Evolutionary conservation across 2,888 invertebrate species (phyloP).

Genomic region (Argyresthia albistria): DNA sequence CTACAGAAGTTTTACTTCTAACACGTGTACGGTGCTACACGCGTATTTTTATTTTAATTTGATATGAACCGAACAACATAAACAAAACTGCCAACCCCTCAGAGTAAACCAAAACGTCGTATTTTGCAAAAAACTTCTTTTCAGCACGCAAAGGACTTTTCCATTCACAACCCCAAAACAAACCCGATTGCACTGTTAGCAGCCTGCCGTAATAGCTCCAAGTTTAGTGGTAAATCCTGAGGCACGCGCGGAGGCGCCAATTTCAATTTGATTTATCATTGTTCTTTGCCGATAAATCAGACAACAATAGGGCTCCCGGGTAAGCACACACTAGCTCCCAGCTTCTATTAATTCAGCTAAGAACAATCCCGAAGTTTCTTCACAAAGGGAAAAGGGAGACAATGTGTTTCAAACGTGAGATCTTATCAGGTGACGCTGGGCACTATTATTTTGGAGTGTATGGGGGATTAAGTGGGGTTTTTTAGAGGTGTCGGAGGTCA

Average conservation of each 20-base stretch:
- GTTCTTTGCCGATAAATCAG: conserved; percentile 38
- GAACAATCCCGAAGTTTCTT: conserved; percentile 55
- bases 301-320: conserved; percentile 54
- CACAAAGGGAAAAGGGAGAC: conserved; percentile 57
- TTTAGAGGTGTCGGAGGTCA: too few species aligned
- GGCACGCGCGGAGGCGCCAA: conserved; percentile 41
- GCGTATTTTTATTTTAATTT: too few species aligned
- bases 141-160: too few species aligned
- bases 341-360: conserved; percentile 68
- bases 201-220: not conserved
- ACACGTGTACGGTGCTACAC: too few species aligned
- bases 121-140: too few species aligned
- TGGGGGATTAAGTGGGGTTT: too few species aligned
- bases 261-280: conserved; percentile 69
- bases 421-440: conserved; percentile 35
- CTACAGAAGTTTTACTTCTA: too few species aligned
- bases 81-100: too few species aligned
- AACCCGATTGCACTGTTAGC: not conserved
- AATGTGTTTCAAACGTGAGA: conserved; percentile 59
- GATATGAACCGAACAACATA: too few species aligned
- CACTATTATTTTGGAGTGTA: too few species aligned
- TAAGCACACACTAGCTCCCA: conserved; percentile 13
- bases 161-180: too few species aligned
- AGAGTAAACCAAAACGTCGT: too few species aligned
- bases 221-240: not conserved